phyloP scores from a whole-genome alignment of 2,797 vertebrate genomes.

The Lateolabrax maculatus region DNA sequence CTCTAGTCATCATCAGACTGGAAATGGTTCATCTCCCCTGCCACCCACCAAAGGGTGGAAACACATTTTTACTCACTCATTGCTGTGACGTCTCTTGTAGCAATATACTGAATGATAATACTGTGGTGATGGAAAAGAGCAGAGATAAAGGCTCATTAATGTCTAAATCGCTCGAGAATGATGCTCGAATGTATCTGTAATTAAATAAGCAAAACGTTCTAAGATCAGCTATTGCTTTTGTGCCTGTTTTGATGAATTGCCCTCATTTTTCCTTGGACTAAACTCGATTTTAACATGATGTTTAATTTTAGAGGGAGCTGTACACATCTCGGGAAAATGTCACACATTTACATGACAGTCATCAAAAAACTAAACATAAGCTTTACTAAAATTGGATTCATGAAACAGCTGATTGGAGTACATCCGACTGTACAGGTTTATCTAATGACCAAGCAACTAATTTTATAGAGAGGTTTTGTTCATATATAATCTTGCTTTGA shows the following conservation, averaged over 20 bases:
- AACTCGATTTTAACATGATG: not conserved
- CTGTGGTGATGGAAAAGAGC: not conserved
- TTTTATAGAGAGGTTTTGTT: not conserved
- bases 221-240: not conserved
- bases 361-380: not conserved
- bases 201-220: not conserved
- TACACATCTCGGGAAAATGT: not conserved
- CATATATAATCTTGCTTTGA: not conserved
- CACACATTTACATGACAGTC: not conserved
- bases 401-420: not conserved
- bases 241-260: not conserved
- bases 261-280: no score
- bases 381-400: not conserved
- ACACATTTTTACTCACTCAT: constrained; percentile 52
- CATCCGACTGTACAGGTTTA: not conserved
- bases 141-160: not conserved
- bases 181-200: not conserved
- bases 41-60: constrained; percentile 65
- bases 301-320: not conserved
- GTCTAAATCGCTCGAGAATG: not conserved
- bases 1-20: constrained; percentile 55
- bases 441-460: not conserved
- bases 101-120: not conserved
- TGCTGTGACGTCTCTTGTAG: not conserved
- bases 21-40: constrained; percentile 58